phyloP scores from a whole-genome alignment of 2,113 vertebrate genomes.

The Percina caprodes region DNA sequence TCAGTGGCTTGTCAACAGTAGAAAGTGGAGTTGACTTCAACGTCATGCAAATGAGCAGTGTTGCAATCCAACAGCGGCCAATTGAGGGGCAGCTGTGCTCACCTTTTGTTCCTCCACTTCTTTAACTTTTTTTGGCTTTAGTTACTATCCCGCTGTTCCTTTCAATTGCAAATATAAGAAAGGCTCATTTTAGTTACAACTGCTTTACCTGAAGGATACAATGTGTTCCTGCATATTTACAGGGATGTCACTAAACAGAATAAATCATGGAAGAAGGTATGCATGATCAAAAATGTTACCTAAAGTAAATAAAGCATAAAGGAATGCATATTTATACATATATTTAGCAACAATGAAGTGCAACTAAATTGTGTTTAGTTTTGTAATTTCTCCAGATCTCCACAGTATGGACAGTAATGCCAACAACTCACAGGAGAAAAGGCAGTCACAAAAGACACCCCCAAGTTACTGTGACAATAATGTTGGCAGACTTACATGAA shows the following conservation, averaged over 20 bases:
- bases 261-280: conserved; percentile 22
- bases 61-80: neutral
- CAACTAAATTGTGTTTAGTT: neutral
- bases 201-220: conserved; percentile 15
- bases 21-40: conserved; percentile 21
- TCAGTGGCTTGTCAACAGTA: neutral
- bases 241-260: conserved; percentile 6
- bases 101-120: conserved; percentile 35
- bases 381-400: neutral
- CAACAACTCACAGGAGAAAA: neutral
- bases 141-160: neutral
- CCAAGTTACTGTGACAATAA: too few relatives aligned
- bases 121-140: conserved; percentile 17
- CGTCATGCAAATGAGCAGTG: conserved; percentile 35
- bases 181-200: conserved; percentile 3
- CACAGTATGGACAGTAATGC: neutral
- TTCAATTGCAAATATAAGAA: conserved; percentile 16
- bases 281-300: neutral
- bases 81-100: conserved; percentile 22
- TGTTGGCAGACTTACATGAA: neutral
- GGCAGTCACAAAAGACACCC: neutral
- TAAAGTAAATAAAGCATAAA: neutral
- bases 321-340: neutral
- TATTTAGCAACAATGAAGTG: neutral
- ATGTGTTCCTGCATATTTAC: conserved; percentile 27